Percentiles rank a stretch among this genome's conserved stretches.
Evolutionary conservation across 2,113 vertebrate genomes (phyloP).

Genomic region (Otocyon megalotis): DNA sequence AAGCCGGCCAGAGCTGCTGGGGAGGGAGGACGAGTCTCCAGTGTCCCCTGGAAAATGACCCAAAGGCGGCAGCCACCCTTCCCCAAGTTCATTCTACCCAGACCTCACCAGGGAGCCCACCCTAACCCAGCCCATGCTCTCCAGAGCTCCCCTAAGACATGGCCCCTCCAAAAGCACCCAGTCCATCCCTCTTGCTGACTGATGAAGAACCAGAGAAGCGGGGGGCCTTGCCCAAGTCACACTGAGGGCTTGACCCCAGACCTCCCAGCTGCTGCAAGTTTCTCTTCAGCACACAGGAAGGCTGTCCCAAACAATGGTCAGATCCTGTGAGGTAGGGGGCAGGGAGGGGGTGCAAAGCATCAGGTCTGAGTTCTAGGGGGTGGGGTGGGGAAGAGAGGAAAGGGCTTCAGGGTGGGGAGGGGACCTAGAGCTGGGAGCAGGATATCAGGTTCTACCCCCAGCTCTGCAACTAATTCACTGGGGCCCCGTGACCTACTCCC

Average conservation of each 20-base stretch:
- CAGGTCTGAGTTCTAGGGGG: background rate
- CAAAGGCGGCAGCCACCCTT: background rate
- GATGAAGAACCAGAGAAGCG: background rate
- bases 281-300: background rate
- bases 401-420: rapidly evolving
- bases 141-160: background rate
- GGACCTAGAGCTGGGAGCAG: background rate
- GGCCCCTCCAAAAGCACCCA: background rate
- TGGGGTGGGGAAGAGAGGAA: background rate
- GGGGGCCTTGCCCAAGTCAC: background rate
- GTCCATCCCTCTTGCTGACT: background rate
- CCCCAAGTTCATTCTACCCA: background rate
- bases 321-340: rapidly evolving
- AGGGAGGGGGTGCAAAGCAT: rapidly evolving
- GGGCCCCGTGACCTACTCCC: background rate
- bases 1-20: background rate
- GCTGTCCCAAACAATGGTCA: background rate
- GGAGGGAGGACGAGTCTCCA: background rate
- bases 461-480: background rate
- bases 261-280: background rate
- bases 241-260: background rate
- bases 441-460: background rate
- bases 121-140: background rate
- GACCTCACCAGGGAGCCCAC: background rate
- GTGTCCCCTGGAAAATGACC: background rate